Base-by-base conservation (phyloP, 2,113 vertebrate species). In the Montifringilla adamsi region DNA sequence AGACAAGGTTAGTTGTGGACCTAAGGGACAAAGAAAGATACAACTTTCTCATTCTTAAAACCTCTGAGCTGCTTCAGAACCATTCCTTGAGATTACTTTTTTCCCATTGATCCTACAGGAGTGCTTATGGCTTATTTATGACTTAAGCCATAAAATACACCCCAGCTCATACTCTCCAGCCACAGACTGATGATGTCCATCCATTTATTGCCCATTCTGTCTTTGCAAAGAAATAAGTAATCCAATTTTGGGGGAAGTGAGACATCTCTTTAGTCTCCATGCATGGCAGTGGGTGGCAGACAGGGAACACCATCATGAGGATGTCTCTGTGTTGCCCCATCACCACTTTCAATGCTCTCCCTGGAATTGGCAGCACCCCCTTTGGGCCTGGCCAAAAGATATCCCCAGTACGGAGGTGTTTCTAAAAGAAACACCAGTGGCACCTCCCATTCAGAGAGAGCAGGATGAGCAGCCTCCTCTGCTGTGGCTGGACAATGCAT, bases 331-430 rank as follows among this genome's bases (percentile, higher is more conserved):
- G 16, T 20, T 81, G 58, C 17, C 27, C 33, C 11, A 7, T 9
- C 26, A 33, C 33, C 7, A 5, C 10, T 43, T 87, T 10, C 12
- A 31, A 1, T 33, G 13, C 0, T 1, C 9, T 53, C 22, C 14
- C 50, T 31, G 20, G 59, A 9, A 7, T 0, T 66, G 49, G 22
- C 28, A 68, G 22, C 13, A 86, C 23, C 23, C 16, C 1, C 21
- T 72, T 53, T 27, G 41, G n/a, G 44, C 66, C 10, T 4, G 10
- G 12, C 6, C n/a, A 14, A 2, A 62, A 11, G 47, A 9, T 4
- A 52, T n/a, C 2, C 8, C 50, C n/a, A 58, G 3, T 10, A 9
- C 6, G 39, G 35, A 87, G 15, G 4, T 49, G 10, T 63, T 68
- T 93, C 63, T 46, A 46, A 13, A 56, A 44, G 13, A 75, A 87